Conservation (phyloP, 37 sponge, comb jelly and placozoan genomes). For the Hexactinellida sp. region DNA sequence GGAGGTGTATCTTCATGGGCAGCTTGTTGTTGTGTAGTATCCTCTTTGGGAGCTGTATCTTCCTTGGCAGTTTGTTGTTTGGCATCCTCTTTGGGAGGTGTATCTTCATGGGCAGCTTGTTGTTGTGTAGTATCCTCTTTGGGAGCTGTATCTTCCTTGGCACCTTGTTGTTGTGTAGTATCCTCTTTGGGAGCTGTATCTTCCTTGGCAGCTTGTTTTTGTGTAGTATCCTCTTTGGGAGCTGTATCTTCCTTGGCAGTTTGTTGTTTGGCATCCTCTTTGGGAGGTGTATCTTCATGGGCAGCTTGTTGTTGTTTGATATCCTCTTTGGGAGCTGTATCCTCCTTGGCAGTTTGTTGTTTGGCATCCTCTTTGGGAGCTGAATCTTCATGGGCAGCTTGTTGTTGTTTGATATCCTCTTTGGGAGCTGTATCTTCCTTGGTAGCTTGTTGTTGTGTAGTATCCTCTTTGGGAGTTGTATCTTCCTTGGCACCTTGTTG, state of each 20-base stretch:
- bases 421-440: background rate
- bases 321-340: too few species aligned
- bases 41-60: background rate
- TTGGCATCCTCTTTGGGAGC: background rate
- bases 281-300: background rate
- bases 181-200: background rate
- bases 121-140: background rate
- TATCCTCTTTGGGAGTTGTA: background rate
- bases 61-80: background rate
- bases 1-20: too few species aligned
- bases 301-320: background rate
- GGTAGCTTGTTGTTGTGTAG: background rate
- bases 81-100: background rate
- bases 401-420: too few species aligned
- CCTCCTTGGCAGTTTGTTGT: background rate
- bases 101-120: background rate
- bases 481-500: background rate
- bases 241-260: background rate
- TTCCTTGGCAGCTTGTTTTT: background rate
- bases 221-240: background rate
- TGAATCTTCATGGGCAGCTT: background rate
- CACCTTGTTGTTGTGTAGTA: background rate
- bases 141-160: background rate
- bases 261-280: background rate
- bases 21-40: background rate